Base-by-base conservation (phyloP, 2,797 vertebrate genomes). In the Euthynnus affinis region DNA sequence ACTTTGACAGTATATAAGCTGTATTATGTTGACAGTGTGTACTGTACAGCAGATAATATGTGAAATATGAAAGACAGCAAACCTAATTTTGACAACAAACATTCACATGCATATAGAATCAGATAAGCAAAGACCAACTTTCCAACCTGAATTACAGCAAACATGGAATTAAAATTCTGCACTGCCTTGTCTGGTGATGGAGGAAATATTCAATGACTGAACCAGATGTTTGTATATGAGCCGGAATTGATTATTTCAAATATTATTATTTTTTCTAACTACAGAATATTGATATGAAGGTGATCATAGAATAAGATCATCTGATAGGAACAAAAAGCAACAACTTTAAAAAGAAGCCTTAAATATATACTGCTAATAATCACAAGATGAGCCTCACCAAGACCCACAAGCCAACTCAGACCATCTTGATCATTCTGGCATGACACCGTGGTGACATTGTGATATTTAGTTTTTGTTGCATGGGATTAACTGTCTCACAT, bases 11-110 rank as follows among this genome's bases (percentile, higher is more conserved):
- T 53, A 61, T 75, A 25, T 74, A 67, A 78, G 20, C 25, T 61
- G 49, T 25, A 40, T 75, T 82, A 80, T 86, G 71, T 72, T 63
- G 8, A 52, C 78, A 60, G 44, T 73, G 61, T 80, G 65, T 67
- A 71, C 48, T 23, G 5, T 48, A 20, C 46, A 49, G 55, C 72
- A 53, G 23, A 81, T 51, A 64, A 62, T 48, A 42, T 67, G 71
- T 37, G 23, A 75, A 71, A 85, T 64, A 7, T 7, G 42, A 44
- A 44, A 40, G 18, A 80, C 66, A 37, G 66, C 5, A 56, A 61
- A 52, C 65, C 7, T 44, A 0, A 78, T 87, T 87, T 83, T 84
- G 56, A 57, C 74, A 82, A 84, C 83, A 88, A 84, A 72, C 71
- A 69, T 44, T 57, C 4, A 34, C 10, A 25, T 55, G 34, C 22